Conservation (phyloP, 2,797 vertebrate genomes). For the Champsocephalus gunnari region DNA sequence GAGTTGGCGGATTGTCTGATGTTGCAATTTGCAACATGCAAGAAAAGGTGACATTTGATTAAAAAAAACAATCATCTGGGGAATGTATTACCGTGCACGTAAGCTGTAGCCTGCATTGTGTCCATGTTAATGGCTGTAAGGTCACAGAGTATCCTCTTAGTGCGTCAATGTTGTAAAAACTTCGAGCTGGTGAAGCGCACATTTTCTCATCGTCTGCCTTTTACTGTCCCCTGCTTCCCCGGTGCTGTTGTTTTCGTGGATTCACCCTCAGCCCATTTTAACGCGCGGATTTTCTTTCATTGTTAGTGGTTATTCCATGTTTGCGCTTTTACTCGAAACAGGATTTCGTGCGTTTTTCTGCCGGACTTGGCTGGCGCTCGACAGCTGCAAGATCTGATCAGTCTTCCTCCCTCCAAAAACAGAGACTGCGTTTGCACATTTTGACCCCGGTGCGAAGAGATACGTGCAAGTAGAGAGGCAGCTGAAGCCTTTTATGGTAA, state of each 20-base stretch:
- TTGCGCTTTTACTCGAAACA: rapidly evolving
- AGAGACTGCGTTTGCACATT: too few relatives aligned
- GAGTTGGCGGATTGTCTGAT: neutral
- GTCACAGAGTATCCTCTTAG: rapidly evolving
- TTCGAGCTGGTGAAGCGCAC: neutral
- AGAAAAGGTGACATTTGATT: neutral
- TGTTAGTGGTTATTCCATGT: neutral
- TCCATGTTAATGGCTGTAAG: rapidly evolving
- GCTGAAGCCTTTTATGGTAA: neutral
- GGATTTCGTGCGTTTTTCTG: neutral
- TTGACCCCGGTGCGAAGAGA: neutral
- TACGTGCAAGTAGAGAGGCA: neutral
- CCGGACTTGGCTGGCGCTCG: neutral
- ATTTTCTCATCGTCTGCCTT: neutral
- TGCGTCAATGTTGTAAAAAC: neutral
- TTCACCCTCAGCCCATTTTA: neutral
- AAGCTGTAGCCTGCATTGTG: neutral
- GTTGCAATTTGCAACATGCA: too few relatives aligned
- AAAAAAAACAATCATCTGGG: neutral
- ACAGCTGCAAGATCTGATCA: constrained; percentile 35
- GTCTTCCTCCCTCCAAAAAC: constrained; percentile 16
- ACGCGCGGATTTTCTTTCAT: too few relatives aligned
- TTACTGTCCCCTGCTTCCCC: neutral
- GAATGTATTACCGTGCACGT: neutral
- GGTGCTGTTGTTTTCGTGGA: neutral